Evolutionary conservation across 2,113 vertebrate genomes (phyloP).

Genomic region (Myodes glareolus): DNA sequence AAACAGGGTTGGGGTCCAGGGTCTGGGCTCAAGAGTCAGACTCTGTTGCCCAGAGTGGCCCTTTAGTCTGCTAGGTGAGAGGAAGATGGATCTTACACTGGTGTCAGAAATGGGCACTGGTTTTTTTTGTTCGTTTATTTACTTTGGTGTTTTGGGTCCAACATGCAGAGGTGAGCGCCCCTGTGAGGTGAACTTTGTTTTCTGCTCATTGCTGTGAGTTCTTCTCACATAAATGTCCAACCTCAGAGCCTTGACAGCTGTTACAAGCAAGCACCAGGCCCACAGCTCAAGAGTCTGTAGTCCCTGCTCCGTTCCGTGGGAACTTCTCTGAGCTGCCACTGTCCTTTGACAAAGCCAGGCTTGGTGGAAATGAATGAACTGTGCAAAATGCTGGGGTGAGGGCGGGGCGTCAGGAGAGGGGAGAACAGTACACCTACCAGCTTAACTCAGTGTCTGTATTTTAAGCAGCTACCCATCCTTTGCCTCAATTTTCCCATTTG

Average conservation of each 20-base stretch:
- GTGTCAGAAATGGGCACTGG: neutral
- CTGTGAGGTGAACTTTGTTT: rapidly evolving
- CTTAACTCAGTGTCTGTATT: neutral
- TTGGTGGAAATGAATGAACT: neutral
- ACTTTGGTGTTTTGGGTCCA: neutral
- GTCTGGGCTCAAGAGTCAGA: neutral
- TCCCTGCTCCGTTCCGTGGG: rapidly evolving
- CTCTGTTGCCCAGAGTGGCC: neutral
- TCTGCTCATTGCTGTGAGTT: neutral
- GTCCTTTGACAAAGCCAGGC: neutral
- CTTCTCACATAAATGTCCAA: neutral
- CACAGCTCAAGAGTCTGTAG: neutral
- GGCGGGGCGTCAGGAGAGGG: neutral
- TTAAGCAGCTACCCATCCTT: neutral
- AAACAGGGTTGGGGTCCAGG: neutral
- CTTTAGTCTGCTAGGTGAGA: neutral
- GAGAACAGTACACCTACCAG: neutral
- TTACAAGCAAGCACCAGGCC: neutral
- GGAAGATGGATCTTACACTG: neutral
- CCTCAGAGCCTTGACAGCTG: neutral
- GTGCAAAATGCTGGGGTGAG: neutral
- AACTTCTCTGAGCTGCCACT: neutral
- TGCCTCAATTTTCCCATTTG: constrained; percentile 31
- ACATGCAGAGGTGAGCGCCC: neutral
- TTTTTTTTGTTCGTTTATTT: neutral